Evolutionary conservation across 2,113 vertebrate genomes (phyloP).

Genomic region (Lathamus discolor): DNA sequence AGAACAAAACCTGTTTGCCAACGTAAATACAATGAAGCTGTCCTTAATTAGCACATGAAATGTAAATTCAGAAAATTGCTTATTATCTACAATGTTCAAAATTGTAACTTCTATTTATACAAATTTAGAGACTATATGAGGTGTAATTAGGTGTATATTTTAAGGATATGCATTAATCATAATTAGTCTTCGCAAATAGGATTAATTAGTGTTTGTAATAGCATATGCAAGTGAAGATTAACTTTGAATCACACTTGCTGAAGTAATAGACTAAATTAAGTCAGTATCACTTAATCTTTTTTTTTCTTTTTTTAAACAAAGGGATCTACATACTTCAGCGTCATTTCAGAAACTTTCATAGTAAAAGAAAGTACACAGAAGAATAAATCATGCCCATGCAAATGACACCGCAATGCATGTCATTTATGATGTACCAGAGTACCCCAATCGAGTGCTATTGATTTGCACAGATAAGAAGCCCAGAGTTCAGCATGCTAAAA

Average conservation of each 20-base stretch:
- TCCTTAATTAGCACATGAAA: slow-evolving; percentile 29
- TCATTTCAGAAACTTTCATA: background rate
- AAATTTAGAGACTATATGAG: slow-evolving; percentile 49
- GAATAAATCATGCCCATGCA: rapidly evolving
- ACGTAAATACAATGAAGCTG: slow-evolving; percentile 28
- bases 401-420: rapidly evolving
- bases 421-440: background rate
- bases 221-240: slow-evolving; percentile 27
- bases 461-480: background rate
- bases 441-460: too few relatives aligned
- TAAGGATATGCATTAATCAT: slow-evolving; percentile 46
- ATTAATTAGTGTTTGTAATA: slow-evolving; percentile 52
- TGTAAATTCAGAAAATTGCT: slow-evolving; percentile 22
- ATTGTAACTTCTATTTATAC: slow-evolving; percentile 15
- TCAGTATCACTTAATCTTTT: background rate
- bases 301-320: background rate
- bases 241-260: background rate
- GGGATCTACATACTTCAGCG: background rate
- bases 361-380: background rate
- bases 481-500: background rate
- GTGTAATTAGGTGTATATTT: slow-evolving; percentile 55
- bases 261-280: background rate
- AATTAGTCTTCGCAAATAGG: slow-evolving; percentile 44
- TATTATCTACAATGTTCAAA: slow-evolving; percentile 24
- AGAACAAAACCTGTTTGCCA: background rate